These are phyloP conservation scores for Hypercompe scribonia DNA, from an alignment of 2,888 invertebrate genomes.

Conservation along the genomic window DNA sequence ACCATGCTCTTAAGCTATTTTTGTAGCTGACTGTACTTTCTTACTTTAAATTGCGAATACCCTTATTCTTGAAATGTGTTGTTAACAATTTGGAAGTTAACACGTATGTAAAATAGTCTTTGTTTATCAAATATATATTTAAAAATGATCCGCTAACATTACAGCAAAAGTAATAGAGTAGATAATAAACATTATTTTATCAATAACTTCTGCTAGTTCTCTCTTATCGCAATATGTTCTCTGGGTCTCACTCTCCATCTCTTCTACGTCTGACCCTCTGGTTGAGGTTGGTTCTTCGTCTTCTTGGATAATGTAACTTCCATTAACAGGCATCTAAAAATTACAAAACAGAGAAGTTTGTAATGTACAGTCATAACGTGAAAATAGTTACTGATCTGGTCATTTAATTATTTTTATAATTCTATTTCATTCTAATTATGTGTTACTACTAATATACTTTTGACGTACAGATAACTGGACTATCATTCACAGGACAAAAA, in stretches of 20 bases:
- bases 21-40: neutral
- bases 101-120: neutral
- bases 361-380: neutral
- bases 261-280: constrained; percentile 65
- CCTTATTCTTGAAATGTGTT: neutral
- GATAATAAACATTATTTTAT: constrained; percentile 70
- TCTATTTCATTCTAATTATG: too few relatives aligned
- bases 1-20: neutral
- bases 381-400: neutral
- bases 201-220: constrained; percentile 72
- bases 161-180: constrained; percentile 68
- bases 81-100: neutral
- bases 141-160: constrained; percentile 71
- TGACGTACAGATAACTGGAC: too few relatives aligned
- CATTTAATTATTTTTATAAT: neutral
- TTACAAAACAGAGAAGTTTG: neutral
- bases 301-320: constrained; percentile 65
- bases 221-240: constrained; percentile 58
- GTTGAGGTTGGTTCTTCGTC: constrained; percentile 61
- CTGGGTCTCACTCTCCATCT: constrained; percentile 70
- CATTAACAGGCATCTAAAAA: constrained; percentile 63
- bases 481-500: neutral
- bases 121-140: constrained; percentile 11
- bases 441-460: too few relatives aligned
- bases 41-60: neutral